phyloP scores from a whole-genome alignment of 2,113 vertebrate genomes.

The Crotalus horridus region DNA sequence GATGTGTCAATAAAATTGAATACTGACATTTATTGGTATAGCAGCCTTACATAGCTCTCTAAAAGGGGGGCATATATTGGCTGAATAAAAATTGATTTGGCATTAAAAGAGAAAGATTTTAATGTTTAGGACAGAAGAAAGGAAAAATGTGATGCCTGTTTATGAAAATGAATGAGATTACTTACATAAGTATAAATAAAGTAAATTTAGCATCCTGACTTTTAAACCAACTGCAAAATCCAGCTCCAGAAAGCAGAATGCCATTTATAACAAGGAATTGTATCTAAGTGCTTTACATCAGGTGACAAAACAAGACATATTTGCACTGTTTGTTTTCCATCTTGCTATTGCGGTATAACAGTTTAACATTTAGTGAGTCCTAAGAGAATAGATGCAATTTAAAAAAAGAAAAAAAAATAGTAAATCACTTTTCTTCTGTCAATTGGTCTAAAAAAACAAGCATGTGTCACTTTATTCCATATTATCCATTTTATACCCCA shows the following conservation, averaged over 20 bases:
- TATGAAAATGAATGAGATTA: slow-evolving; percentile 9
- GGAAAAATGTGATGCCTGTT: neutral
- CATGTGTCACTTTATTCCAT: slow-evolving; percentile 48
- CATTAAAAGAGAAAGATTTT: neutral
- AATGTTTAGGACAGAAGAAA: neutral
- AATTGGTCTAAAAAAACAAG: slow-evolving; percentile 52
- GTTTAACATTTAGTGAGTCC: slow-evolving; percentile 39
- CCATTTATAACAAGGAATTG: slow-evolving; percentile 38
- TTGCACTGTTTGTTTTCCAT: slow-evolving; percentile 41
- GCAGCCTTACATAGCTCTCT: neutral
- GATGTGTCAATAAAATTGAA: neutral
- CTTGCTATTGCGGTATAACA: slow-evolving; percentile 34
- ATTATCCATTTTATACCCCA: slow-evolving; percentile 50
- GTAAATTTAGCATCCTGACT: neutral
- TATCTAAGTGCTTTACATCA: slow-evolving; percentile 47
- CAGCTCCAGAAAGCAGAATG: neutral
- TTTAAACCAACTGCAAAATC: neutral
- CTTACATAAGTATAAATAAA: neutral
- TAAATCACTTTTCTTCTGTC: slow-evolving; percentile 45
- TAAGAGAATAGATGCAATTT: slow-evolving; percentile 35
- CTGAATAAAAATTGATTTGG: neutral
- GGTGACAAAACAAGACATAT: slow-evolving; percentile 47
- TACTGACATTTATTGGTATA: neutral
- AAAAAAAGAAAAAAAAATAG: neutral
- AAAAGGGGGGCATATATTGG: neutral